Evolutionary conservation across 2,113 vertebrate genomes (phyloP).

Genomic region (Carassius gibelio): DNA sequence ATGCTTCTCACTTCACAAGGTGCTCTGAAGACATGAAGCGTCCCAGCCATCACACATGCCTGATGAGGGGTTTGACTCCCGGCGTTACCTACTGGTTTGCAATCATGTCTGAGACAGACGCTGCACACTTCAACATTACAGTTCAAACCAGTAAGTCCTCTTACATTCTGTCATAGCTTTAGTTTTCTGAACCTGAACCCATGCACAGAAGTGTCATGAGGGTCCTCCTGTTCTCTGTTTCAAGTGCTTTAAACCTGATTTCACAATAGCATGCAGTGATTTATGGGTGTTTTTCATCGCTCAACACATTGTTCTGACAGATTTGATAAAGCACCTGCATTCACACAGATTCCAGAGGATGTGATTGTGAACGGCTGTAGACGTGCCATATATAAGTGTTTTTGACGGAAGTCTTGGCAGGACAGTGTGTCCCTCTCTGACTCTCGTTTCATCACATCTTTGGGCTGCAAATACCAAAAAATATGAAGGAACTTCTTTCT

Average conservation of each 20-base stretch:
- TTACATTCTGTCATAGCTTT: neutral
- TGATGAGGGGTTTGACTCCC: constrained; percentile 70
- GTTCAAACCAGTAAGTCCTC: constrained; percentile 72
- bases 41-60: constrained; percentile 71
- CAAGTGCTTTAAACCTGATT: neutral
- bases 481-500: neutral
- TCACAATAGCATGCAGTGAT: neutral
- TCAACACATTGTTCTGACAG: constrained; percentile 13
- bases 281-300: neutral
- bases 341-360: constrained; percentile 4
- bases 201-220: neutral
- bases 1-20: constrained; percentile 21
- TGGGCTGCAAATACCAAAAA: neutral
- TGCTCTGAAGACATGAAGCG: constrained; percentile 41
- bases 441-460: neutral
- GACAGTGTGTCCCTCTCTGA: neutral
- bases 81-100: constrained; percentile 79
- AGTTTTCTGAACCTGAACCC: neutral
- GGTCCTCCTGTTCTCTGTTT: too few relatives aligned
- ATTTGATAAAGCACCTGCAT: neutral
- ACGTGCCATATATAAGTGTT: neutral
- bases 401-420: neutral
- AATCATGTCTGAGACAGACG: constrained; percentile 74
- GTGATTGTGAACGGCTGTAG: neutral
- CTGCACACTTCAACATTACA: constrained; percentile 79